Base-by-base conservation (phyloP, 2,113 vertebrate species). In the Clinocottus analis region DNA sequence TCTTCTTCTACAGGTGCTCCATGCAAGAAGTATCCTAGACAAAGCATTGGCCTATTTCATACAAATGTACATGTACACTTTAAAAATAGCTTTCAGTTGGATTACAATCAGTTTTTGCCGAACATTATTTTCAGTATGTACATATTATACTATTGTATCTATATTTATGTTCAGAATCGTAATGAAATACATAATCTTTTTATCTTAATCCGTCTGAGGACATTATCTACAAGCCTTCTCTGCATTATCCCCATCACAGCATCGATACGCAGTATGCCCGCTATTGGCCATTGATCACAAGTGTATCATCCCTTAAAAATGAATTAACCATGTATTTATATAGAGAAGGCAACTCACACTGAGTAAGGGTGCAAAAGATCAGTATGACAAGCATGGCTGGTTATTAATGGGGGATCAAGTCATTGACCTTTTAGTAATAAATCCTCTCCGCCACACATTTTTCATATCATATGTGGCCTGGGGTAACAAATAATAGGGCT, bases 1-100 rank as follows among this genome's bases (percentile, higher is more conserved):
- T 45, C 55, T 55, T 35, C 72, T 56, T 27, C 72, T 69, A 47
- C 60, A 77, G 58, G 74, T 1, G 23, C 39, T 79, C 14, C 2
- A 9, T 51, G 63, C 1, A 25, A 55, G 35, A 68, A 33, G 19
- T 21, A 16, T 41, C 41, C 37, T 63, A 25, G 68, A 67, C 67
- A 74, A 60, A 65, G 37, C 56, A 14, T 2, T 29, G 64, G 77
- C 53, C 41, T 47, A 29, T 60, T 70, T 75, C 12, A 14, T 16
- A 17, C 45, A 41, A 21, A 43, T 12, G 58, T 7, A 16, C 4
- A 58, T 63, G 49, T 62, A 14, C 25, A 17, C 29, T 56, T 45
- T 27, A 49, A 61, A 61, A 37, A 27, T 17, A 33, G 33, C 33
- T 41, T 9, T 16, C 49, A 33, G 27, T 12, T 69, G 10, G 31